Conservation (phyloP, 2,888 invertebrate genomes). For the Fragum fragum region DNA sequence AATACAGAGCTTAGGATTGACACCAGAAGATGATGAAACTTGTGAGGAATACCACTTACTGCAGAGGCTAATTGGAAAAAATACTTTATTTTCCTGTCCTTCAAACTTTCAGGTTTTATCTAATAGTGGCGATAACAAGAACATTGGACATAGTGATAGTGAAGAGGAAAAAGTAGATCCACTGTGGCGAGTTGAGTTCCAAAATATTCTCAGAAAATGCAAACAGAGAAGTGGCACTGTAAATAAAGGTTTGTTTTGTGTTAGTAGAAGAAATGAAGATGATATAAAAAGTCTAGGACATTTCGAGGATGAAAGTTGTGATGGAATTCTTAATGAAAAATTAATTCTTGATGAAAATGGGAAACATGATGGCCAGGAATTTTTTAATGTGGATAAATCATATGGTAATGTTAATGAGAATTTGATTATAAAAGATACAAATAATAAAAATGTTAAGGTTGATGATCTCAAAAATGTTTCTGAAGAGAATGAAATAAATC, state of each 20-base stretch:
- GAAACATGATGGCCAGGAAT: neutral
- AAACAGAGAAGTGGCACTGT: neutral
- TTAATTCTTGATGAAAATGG: neutral
- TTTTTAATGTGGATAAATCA: neutral
- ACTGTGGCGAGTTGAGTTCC: conserved; percentile 16
- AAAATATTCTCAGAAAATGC: conserved; percentile 1
- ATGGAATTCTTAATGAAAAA: neutral
- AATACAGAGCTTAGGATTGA: conserved; percentile 12
- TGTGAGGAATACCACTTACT: conserved; percentile 24
- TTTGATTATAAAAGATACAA: neutral
- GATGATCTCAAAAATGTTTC: neutral
- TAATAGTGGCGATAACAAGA: neutral
- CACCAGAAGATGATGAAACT: neutral
- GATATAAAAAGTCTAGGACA: neutral
- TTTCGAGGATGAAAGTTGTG: neutral
- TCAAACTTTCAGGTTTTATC: neutral
- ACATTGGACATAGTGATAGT: neutral
- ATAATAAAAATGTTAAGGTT: neutral
- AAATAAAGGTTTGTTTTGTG: neutral
- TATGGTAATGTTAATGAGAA: neutral
- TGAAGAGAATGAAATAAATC: conserved; percentile 1
- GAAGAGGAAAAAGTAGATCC: conserved; percentile 26
- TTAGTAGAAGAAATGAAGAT: neutral
- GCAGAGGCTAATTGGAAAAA: conserved; percentile 2
- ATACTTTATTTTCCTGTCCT: neutral